Evolutionary conservation across 2,113 vertebrate genomes (phyloP).

Genomic region (Archilochus colubris): DNA sequence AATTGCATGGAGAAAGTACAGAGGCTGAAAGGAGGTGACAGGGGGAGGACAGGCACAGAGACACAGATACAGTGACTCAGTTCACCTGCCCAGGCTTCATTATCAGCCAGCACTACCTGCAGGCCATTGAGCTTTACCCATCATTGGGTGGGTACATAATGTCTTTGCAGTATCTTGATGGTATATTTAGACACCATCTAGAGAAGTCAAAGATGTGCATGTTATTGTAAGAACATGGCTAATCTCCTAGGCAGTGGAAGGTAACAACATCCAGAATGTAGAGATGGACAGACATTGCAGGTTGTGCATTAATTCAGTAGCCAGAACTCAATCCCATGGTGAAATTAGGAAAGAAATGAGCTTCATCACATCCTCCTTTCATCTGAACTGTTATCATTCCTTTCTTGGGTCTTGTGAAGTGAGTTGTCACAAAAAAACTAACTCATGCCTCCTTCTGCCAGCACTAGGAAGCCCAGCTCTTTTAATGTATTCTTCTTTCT

Average conservation of each 20-base stretch:
- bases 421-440: not conserved
- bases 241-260: not conserved
- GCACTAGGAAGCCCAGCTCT: fast-evolving
- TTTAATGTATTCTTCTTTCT: not conserved
- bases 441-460: not conserved
- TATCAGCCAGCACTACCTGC: not conserved
- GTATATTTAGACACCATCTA: not conserved
- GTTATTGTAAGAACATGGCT: not conserved
- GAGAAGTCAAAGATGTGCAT: not conserved
- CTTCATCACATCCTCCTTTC: not conserved
- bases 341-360: not conserved
- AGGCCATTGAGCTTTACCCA: not conserved
- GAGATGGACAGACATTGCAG: not conserved
- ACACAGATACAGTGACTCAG: fast-evolving
- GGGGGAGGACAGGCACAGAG: not conserved
- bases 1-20: not conserved
- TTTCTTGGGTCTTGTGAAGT: not conserved
- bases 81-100: not conserved
- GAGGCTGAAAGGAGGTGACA: not conserved
- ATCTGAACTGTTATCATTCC: not conserved
- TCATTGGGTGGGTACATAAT: not conserved
- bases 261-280: not conserved
- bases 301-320: fast-evolving
- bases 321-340: not conserved
- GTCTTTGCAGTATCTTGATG: not conserved